A percentile compares a stretch with the other conserved stretches of the same genome.
Conservation (phyloP, 2,797 vertebrate genomes). For the Artibeus jamaicensis region DNA sequence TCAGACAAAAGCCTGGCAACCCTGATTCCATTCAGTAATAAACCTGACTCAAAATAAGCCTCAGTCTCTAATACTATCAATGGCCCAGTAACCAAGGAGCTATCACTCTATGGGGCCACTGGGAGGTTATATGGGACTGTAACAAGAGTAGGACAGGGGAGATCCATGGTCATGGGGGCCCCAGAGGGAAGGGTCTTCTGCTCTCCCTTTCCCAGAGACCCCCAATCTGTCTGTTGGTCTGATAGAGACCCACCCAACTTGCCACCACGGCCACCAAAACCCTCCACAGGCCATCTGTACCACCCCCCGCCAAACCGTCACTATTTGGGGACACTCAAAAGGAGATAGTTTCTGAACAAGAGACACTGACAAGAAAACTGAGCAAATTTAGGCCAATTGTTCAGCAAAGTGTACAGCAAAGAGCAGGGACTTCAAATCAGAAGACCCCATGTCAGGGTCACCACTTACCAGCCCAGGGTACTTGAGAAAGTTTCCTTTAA, state of each 20-base stretch:
- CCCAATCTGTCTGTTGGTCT: background rate
- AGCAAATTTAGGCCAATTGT: background rate
- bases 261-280: background rate
- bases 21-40: background rate
- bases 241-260: background rate
- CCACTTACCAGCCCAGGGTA: background rate
- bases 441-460: background rate
- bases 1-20: background rate
- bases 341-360: background rate
- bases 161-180: background rate
- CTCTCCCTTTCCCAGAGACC: background rate
- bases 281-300: background rate
- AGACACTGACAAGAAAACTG: background rate
- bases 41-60: background rate
- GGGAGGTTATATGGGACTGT: background rate
- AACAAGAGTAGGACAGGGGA: background rate
- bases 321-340: background rate
- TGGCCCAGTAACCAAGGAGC: background rate
- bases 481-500: background rate
- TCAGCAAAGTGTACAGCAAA: background rate
- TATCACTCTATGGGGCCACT: rapidly evolving
- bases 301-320: background rate
- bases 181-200: background rate
- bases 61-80: background rate
- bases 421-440: background rate